Conservation (phyloP, 2,113 vertebrate species). For the Thunnus maccoyii region DNA sequence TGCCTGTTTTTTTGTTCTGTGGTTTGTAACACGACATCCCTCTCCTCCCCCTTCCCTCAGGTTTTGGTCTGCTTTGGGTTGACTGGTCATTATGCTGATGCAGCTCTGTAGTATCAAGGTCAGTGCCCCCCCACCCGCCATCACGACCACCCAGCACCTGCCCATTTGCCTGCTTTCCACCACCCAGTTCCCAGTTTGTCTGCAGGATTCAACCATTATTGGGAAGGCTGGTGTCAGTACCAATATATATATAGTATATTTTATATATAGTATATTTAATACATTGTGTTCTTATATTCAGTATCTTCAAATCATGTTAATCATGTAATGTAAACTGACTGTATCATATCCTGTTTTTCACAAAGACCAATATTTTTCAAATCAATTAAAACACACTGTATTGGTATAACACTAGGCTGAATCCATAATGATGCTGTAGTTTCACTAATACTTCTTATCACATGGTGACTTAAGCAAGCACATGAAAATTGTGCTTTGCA, state of each 20-base stretch:
- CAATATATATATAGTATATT: not conserved
- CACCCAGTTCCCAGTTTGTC: slow-evolving; percentile 7
- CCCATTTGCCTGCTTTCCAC: slow-evolving; percentile 18
- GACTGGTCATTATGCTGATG: slow-evolving; percentile 98
- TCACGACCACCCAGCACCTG: slow-evolving; percentile 13
- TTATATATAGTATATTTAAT: not conserved
- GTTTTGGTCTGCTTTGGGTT: slow-evolving; percentile 96
- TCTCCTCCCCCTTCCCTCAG: slow-evolving; percentile 95
- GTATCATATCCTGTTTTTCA: not conserved
- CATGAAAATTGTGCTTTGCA: not conserved
- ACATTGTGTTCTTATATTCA: not conserved
- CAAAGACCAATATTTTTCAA: not conserved
- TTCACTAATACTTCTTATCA: not conserved
- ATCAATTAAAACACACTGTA: not conserved
- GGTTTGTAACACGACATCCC: slow-evolving; percentile 66
- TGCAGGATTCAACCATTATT: not conserved
- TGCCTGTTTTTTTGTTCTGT: slow-evolving; percentile 51
- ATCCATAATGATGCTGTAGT: not conserved
- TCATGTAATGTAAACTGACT: not conserved
- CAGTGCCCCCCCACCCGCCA: slow-evolving; percentile 85
- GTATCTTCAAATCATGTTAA: not conserved
- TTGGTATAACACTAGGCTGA: not conserved
- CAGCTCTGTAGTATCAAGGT: slow-evolving; percentile 99
- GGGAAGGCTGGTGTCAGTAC: not conserved
- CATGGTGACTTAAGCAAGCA: not conserved